These are phyloP conservation scores for Perizoma affinitatum DNA, from an alignment of 2,888 invertebrate genomes.

Conservation along the genomic window DNA sequence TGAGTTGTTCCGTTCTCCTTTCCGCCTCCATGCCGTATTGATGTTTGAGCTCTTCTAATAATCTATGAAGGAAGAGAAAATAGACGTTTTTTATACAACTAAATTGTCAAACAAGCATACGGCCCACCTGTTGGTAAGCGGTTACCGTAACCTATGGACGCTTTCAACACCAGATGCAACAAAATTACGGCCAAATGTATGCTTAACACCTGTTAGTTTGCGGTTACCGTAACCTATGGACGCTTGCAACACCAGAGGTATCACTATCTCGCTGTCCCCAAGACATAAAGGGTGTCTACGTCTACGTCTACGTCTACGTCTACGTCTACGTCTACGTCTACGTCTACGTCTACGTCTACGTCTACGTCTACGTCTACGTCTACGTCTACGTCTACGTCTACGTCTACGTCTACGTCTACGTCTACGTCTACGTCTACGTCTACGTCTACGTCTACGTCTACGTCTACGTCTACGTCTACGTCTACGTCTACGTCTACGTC, in stretches of 20 bases:
- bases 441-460: neutral
- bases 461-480: slow-evolving; percentile 3
- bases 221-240: no score
- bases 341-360: neutral
- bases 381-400: neutral
- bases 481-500: slow-evolving; percentile 16
- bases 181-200: no score
- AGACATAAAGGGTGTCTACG: neutral
- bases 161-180: no score
- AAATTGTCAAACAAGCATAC: no score
- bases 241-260: no score
- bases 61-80: slow-evolving; percentile 58
- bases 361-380: neutral
- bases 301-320: neutral
- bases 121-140: no score
- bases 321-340: slow-evolving; percentile 24
- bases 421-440: neutral
- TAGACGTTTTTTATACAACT: no score
- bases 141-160: no score
- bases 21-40: slow-evolving; percentile 88
- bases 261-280: no score
- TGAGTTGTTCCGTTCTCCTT: slow-evolving; percentile 81
- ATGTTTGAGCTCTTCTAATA: slow-evolving; percentile 89
- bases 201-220: no score
- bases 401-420: neutral